These are phyloP conservation scores for Micrasema longulum DNA, from an alignment of 1,140 invertebrate species.

Conservation along the genomic window DNA sequence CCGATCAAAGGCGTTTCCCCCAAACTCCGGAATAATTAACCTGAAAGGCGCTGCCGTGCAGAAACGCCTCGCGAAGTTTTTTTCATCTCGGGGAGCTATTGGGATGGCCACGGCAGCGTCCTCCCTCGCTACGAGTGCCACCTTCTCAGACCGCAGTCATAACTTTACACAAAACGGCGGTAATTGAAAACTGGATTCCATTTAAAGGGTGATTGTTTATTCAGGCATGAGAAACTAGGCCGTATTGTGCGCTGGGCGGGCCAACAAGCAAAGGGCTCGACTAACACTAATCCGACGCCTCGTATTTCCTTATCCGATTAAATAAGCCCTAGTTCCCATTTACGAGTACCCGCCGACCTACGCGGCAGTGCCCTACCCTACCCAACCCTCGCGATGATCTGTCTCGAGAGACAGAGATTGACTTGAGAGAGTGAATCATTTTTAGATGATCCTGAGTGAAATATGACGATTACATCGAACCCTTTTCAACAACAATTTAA, in stretches of 20 bases:
- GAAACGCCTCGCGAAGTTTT: slow-evolving; percentile 51
- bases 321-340: slow-evolving; percentile 22
- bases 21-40: slow-evolving; percentile 55
- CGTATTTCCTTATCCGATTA: slow-evolving; percentile 54
- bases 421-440: slow-evolving; percentile 41
- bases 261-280: slow-evolving; percentile 52
- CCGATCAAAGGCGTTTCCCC: slow-evolving; percentile 38
- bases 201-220: slow-evolving; percentile 54
- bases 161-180: slow-evolving; percentile 55
- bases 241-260: slow-evolving; percentile 51
- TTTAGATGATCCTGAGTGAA: slow-evolving; percentile 30
- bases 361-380: background rate
- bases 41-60: slow-evolving; percentile 48
- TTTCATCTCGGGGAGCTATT: slow-evolving; percentile 52
- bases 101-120: background rate
- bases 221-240: slow-evolving; percentile 53
- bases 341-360: background rate
- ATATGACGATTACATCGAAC: slow-evolving; percentile 28
- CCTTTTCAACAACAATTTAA: slow-evolving; percentile 32
- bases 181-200: slow-evolving; percentile 56
- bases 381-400: slow-evolving; percentile 33
- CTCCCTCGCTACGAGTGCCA: background rate
- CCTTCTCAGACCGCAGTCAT: slow-evolving; percentile 49
- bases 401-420: slow-evolving; percentile 26
- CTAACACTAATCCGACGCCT: slow-evolving; percentile 53